A percentile compares a stretch with the other conserved stretches of the same genome.
These are phyloP conservation scores for Drosophila silvestris DNA, from an alignment of 2,888 invertebrate genomes.

Conservation along the genomic window DNA sequence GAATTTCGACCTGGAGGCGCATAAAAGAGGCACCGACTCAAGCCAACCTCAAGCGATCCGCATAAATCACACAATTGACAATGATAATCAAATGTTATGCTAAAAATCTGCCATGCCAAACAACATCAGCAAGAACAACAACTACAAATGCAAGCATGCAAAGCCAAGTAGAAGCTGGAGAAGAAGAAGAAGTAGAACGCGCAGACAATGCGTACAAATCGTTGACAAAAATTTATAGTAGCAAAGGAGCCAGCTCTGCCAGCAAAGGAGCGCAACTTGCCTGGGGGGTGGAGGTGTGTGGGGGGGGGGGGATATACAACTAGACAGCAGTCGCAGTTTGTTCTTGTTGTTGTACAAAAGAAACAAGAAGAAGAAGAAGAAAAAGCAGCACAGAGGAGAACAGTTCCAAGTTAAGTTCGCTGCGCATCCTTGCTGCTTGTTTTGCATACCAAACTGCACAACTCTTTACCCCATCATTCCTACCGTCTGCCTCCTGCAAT, in stretches of 20 bases:
- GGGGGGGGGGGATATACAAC: slow-evolving; percentile 7
- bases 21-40: slow-evolving; percentile 65
- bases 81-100: slow-evolving; percentile 80
- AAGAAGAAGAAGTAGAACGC: slow-evolving; percentile 24
- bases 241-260: slow-evolving; percentile 50
- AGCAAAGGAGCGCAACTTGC: slow-evolving; percentile 9
- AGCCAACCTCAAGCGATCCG: slow-evolving; percentile 37
- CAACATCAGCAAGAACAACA: slow-evolving; percentile 13
- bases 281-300: not conserved
- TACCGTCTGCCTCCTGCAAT: not conserved
- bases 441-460: slow-evolving; percentile 72
- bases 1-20: slow-evolving; percentile 19
- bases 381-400: slow-evolving; percentile 24
- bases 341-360: slow-evolving; percentile 30
- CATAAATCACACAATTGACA: slow-evolving; percentile 73
- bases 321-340: slow-evolving; percentile 42
- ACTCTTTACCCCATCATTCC: slow-evolving; percentile 16
- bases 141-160: slow-evolving; percentile 5
- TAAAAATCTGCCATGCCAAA: slow-evolving; percentile 67
- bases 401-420: slow-evolving; percentile 32
- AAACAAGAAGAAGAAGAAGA: slow-evolving; percentile 8
- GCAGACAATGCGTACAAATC: slow-evolving; percentile 80
- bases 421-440: slow-evolving; percentile 77
- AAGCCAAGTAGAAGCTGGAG: slow-evolving; percentile 14
- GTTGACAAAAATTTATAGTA: slow-evolving; percentile 81